Conservation (phyloP, 2,797 vertebrate genomes). For the Leucoraja ocellata region DNA sequence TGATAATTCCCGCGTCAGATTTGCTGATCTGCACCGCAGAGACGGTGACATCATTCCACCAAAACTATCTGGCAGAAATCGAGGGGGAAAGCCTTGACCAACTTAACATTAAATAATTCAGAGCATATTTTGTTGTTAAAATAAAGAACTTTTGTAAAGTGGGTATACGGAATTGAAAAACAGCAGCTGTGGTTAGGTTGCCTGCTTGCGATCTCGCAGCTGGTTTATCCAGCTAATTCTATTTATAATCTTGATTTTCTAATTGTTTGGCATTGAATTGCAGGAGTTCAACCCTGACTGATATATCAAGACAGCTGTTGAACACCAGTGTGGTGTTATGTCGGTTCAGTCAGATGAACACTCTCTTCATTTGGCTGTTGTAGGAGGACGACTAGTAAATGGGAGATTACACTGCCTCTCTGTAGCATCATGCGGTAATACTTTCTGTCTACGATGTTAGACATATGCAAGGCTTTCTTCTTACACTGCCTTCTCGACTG, state of each 20-base stretch:
- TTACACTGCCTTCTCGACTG: neutral
- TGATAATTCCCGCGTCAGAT: neutral
- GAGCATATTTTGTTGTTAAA: neutral
- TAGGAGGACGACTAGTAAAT: neutral
- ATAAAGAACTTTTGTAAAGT: neutral
- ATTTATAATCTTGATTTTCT: slow-evolving; percentile 24
- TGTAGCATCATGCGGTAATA: slow-evolving; percentile 6
- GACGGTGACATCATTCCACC: neutral
- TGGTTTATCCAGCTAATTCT: neutral
- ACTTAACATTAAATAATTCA: neutral
- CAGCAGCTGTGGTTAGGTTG: slow-evolving; percentile 20
- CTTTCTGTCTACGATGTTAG: neutral
- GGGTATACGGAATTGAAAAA: neutral
- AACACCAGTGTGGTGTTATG: neutral
- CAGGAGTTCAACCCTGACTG: slow-evolving; percentile 17
- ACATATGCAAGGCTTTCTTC: neutral
- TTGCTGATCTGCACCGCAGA: neutral
- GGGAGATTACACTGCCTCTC: neutral
- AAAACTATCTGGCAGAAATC: neutral
- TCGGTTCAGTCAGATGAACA: slow-evolving; percentile 1
- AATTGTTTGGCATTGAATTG: slow-evolving; percentile 8
- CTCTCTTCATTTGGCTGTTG: neutral
- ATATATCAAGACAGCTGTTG: slow-evolving; percentile 14
- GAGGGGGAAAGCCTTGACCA: neutral
- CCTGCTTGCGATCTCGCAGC: neutral